phyloP scores from a whole-genome alignment of 2,888 invertebrate species.

The Eudemis profundana region DNA sequence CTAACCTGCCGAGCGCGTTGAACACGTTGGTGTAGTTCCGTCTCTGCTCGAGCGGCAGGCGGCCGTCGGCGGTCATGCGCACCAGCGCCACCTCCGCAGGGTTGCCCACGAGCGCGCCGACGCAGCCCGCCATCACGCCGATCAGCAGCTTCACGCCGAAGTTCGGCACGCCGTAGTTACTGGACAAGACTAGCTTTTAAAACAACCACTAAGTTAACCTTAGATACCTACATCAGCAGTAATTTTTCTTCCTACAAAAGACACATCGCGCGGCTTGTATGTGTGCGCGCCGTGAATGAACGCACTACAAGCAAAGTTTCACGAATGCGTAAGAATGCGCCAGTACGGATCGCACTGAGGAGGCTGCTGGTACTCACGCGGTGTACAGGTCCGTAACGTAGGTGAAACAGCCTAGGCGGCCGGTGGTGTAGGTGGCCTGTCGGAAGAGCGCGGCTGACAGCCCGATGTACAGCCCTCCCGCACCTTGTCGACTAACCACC shows the following conservation, averaged over 20 bases:
- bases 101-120: slow-evolving; percentile 96
- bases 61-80: slow-evolving; percentile 98
- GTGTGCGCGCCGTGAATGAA: no score
- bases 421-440: slow-evolving; percentile 98
- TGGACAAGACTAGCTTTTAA: slow-evolving; percentile 37
- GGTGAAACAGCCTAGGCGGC: slow-evolving; percentile 96
- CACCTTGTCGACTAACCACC: slow-evolving; percentile 88
- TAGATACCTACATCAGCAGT: no score
- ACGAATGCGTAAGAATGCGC: no score
- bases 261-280: no score
- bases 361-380: slow-evolving; percentile 64
- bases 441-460: slow-evolving; percentile 95
- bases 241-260: no score
- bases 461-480: slow-evolving; percentile 94
- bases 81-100: slow-evolving; percentile 98
- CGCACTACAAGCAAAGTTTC: no score
- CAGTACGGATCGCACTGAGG: no score
- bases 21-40: slow-evolving; percentile 96
- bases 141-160: slow-evolving; percentile 91
- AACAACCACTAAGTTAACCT: no score
- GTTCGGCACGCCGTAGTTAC: slow-evolving; percentile 85
- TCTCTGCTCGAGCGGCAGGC: slow-evolving; percentile 92
- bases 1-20: slow-evolving; percentile 88
- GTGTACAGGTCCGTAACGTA: slow-evolving; percentile 91
- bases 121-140: slow-evolving; percentile 92